Percentiles rank a stretch among this genome's conserved stretches.
phyloP scores from a whole-genome alignment of 2,888 invertebrate genomes.

The Adineta ricciae region DNA sequence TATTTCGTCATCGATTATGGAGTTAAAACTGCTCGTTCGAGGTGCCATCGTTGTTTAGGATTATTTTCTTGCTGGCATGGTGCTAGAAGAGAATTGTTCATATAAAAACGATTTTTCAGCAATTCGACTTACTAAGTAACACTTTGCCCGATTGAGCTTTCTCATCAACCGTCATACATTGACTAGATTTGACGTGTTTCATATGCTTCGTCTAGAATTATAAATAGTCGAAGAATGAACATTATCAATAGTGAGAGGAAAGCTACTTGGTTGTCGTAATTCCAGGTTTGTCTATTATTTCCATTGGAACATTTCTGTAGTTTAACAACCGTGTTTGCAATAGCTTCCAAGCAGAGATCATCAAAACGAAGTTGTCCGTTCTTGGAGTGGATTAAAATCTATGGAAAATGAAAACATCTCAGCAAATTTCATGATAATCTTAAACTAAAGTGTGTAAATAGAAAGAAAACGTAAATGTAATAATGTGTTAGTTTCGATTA shows the following conservation, averaged over 20 bases:
- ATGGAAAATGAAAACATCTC: not conserved
- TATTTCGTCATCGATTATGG: not conserved
- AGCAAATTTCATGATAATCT: not conserved
- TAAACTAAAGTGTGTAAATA: too few species aligned
- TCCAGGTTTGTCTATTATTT: conserved; percentile 22
- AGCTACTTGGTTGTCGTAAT: conserved; percentile 19
- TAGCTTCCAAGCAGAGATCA: conserved; percentile 23
- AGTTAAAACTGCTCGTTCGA: not conserved
- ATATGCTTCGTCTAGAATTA: not conserved
- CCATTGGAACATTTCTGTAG: conserved; percentile 10
- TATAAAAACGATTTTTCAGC: not conserved
- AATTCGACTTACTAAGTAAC: not conserved
- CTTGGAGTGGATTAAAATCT: not conserved
- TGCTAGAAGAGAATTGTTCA: not conserved
- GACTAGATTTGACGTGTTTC: conserved; percentile 6
- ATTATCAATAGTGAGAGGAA: too few species aligned
- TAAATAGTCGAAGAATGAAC: too few species aligned
- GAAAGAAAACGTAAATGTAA: too few species aligned
- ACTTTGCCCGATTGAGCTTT: not conserved
- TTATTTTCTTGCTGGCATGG: not conserved
- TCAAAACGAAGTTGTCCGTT: conserved; percentile 6
- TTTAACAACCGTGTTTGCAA: not conserved
- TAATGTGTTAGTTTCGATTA: too few species aligned
- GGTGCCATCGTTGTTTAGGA: not conserved
- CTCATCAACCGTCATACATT: conserved; percentile 19